These are phyloP conservation scores for Campoplex nolae DNA, from an alignment of 2,888 invertebrate genomes.

Conservation along the genomic window DNA sequence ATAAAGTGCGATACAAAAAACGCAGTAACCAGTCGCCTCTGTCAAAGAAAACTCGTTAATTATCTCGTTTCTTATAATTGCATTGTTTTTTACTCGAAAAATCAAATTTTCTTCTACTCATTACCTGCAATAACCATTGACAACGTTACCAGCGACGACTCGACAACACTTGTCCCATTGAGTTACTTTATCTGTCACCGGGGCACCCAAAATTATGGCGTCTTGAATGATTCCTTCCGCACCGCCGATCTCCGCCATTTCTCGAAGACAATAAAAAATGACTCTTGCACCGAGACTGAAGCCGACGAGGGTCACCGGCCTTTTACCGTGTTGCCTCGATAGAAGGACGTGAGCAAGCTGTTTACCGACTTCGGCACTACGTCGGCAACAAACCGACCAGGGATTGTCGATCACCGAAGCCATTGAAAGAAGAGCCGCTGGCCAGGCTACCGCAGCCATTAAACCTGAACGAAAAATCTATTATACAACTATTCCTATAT, in stretches of 20 bases:
- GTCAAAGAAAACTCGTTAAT: constrained; percentile 55
- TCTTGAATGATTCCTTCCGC: constrained; percentile 88
- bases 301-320: constrained; percentile 88
- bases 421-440: constrained; percentile 87
- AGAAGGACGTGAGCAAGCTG: constrained; percentile 88
- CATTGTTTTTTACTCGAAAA: constrained; percentile 15
- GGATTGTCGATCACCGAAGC: constrained; percentile 88
- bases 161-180: constrained; percentile 86
- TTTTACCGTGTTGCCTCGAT: constrained; percentile 87
- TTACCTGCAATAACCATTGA: constrained; percentile 88
- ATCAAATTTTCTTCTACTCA: not conserved
- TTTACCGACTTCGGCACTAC: constrained; percentile 87
- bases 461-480: constrained; percentile 83
- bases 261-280: constrained; percentile 88
- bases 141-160: constrained; percentile 88
- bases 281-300: constrained; percentile 89
- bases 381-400: constrained; percentile 88
- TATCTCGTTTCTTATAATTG: not conserved
- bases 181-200: constrained; percentile 86
- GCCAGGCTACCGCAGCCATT: constrained; percentile 89
- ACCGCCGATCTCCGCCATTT: constrained; percentile 85
- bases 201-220: constrained; percentile 88
- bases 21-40: constrained; percentile 88
- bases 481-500: not conserved
- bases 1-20: constrained; percentile 88